phyloP scores from a whole-genome alignment of 92 coral and sea anemone species.

The Micromussa lordhowensis region DNA sequence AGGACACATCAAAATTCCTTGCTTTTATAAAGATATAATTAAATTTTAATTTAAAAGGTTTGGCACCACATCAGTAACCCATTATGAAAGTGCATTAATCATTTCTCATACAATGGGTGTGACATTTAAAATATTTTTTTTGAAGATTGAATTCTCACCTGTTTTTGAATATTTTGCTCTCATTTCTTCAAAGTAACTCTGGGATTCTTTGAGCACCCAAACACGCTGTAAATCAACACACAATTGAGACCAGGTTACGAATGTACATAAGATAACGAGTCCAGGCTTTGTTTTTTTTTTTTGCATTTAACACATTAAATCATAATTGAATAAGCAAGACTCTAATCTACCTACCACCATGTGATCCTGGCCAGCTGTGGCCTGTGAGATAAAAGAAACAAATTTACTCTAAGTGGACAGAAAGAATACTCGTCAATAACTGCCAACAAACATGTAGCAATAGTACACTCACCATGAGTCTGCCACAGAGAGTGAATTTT shows the following conservation, averaged over 20 bases:
- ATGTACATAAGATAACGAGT: neutral
- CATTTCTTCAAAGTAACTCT: slow-evolving; percentile 94
- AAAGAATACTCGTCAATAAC: neutral
- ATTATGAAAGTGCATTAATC: neutral
- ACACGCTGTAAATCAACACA: slow-evolving; percentile 79
- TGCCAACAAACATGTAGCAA: neutral
- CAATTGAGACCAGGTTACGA: neutral
- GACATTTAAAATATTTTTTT: neutral
- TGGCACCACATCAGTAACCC: neutral
- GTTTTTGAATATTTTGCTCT: slow-evolving; percentile 87
- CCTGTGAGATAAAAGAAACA: slow-evolving; percentile 53
- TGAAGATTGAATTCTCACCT: slow-evolving; percentile 27
- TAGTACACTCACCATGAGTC: slow-evolving; percentile 70
- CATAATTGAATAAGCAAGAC: neutral
- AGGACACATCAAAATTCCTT: neutral
- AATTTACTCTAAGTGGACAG: neutral
- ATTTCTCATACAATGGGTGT: too few species aligned
- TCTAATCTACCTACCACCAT: slow-evolving; percentile 86
- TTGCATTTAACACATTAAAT: neutral
- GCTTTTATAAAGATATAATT: too few species aligned
- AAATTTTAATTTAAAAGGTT: neutral
- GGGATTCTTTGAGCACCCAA: slow-evolving; percentile 94
- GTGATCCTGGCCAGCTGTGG: slow-evolving; percentile 98
- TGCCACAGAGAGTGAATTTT: slow-evolving; percentile 95
- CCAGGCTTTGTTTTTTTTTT: too few species aligned